Evolutionary conservation across 1,140 invertebrate genomes (phyloP).

Genomic region (Reticulitermes speratus): DNA sequence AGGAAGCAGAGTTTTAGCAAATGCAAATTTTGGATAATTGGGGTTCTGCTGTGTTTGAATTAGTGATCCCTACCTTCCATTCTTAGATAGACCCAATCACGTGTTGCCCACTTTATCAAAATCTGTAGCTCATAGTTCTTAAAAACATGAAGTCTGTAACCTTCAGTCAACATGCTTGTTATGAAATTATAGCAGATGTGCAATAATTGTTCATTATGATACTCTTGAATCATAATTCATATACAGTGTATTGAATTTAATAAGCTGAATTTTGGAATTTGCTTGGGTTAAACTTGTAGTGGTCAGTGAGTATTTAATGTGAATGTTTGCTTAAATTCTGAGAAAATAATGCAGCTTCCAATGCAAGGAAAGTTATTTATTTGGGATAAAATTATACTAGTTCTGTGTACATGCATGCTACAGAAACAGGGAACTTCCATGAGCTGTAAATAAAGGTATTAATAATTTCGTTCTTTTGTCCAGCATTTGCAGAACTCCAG

Average conservation of each 20-base stretch:
- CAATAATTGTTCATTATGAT: constrained; percentile 8
- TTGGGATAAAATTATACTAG: not conserved
- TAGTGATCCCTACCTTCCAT: not conserved
- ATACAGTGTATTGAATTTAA: not conserved
- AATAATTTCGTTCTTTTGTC: constrained; percentile 38
- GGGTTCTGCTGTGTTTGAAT: not conserved
- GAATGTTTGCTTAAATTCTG: not conserved
- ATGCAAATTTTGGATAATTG: not conserved
- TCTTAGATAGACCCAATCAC: too few species aligned
- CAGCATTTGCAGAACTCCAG: constrained; percentile 97
- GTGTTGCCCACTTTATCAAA: not conserved
- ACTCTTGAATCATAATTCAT: not conserved
- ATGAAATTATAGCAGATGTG: not conserved
- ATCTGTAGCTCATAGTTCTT: not conserved
- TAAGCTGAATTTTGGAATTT: not conserved
- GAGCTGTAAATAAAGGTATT: not conserved
- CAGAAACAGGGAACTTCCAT: not conserved
- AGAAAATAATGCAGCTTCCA: not conserved
- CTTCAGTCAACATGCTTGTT: not conserved
- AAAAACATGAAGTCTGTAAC: not conserved
- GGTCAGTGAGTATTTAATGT: not conserved
- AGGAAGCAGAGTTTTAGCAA: too few species aligned
- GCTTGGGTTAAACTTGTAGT: not conserved
- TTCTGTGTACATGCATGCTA: not conserved
- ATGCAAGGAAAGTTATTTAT: not conserved